A percentile compares a stretch with the other conserved stretches of the same genome.
These are phyloP conservation scores for Pseudopipra pipra DNA, from an alignment of 2,113 vertebrate species.

Conservation along the genomic window DNA sequence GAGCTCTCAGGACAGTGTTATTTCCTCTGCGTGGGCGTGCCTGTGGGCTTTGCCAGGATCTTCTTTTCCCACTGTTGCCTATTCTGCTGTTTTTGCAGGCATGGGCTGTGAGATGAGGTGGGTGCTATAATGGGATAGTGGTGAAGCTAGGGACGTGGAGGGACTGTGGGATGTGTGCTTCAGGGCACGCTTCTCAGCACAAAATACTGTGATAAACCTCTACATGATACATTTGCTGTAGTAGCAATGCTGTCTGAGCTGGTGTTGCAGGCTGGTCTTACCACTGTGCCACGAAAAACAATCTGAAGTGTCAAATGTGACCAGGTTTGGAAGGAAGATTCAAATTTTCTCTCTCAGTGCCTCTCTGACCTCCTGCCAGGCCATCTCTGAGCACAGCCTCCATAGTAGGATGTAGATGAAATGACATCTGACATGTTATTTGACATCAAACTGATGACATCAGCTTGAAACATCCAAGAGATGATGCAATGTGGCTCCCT, in stretches of 20 bases:
- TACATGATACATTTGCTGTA: background rate
- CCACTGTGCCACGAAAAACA: background rate
- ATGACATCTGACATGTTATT: background rate
- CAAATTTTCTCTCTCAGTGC: background rate
- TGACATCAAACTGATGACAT: too few species aligned
- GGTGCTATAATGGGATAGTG: background rate
- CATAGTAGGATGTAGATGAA: background rate
- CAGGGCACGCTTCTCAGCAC: background rate
- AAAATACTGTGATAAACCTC: background rate
- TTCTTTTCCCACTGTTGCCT: background rate
- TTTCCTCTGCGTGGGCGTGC: background rate
- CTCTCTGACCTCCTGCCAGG: background rate
- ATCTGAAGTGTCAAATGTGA: background rate
- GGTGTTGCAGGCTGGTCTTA: background rate
- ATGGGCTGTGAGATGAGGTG: background rate
- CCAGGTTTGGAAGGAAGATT: background rate
- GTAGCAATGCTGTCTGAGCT: background rate
- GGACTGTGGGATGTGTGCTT: background rate
- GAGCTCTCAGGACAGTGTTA: background rate
- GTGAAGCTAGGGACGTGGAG: background rate
- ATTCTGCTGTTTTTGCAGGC: background rate
- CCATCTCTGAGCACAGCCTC: background rate
- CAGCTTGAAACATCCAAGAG: background rate
- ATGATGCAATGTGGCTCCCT: background rate
- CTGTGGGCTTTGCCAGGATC: background rate